These are phyloP conservation scores for Formica selysi DNA, from an alignment of 1,140 invertebrate species.

Conservation along the genomic window DNA sequence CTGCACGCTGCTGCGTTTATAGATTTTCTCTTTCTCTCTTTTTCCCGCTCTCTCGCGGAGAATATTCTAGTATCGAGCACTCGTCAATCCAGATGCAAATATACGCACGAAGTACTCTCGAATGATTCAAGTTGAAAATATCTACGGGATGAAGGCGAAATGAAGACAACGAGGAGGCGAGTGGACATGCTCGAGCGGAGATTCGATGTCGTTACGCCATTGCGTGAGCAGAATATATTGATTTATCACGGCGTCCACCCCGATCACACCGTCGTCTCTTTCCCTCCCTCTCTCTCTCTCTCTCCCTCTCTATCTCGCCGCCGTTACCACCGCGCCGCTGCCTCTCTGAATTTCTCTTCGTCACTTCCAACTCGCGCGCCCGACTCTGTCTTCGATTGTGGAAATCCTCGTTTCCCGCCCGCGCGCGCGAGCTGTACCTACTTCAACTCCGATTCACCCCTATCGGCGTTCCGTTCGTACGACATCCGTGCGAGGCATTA, in stretches of 20 bases:
- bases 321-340: background rate
- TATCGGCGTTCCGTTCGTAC: slow-evolving; percentile 40
- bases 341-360: slow-evolving; percentile 53
- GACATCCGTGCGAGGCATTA: slow-evolving; percentile 45
- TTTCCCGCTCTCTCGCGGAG: background rate
- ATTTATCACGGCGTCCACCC: slow-evolving; percentile 78
- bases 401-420: slow-evolving; percentile 20
- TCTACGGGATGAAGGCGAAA: slow-evolving; percentile 21
- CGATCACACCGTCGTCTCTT: slow-evolving; percentile 39
- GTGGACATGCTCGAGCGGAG: slow-evolving; percentile 66
- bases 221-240: slow-evolving; percentile 85
- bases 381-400: slow-evolving; percentile 57
- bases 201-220: slow-evolving; percentile 81
- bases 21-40: background rate
- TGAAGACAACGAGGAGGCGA: slow-evolving; percentile 33
- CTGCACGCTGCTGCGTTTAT: slow-evolving; percentile 33
- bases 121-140: slow-evolving; percentile 25
- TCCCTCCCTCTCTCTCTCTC: background rate
- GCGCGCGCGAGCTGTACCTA: slow-evolving; percentile 2
- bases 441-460: slow-evolving; percentile 58
- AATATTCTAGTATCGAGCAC: slow-evolving; percentile 19
- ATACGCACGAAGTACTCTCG: slow-evolving; percentile 9
- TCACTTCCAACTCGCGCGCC: slow-evolving; percentile 35
- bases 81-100: slow-evolving; percentile 17
- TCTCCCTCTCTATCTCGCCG: background rate